Base-by-base conservation (phyloP, 2,888 invertebrate genomes). In the Spilosoma lubricipeda region DNA sequence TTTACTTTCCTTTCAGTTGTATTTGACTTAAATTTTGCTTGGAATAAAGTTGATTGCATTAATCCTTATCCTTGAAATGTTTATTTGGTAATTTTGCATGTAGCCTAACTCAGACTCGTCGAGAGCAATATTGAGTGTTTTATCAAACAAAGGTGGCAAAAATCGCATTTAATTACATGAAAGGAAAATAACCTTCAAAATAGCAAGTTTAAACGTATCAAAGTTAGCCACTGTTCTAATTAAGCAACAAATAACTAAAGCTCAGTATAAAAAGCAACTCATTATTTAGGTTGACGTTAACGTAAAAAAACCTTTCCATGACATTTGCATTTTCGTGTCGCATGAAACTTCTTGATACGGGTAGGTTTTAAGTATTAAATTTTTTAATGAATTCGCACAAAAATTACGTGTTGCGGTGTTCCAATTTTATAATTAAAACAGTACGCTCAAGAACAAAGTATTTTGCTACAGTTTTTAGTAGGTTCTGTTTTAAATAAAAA, bases 261-360 rank as follows among this genome's bases (percentile, higher is more conserved):
- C 77, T 76, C 39, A 23, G 39, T 70, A 73, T 74, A 87, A 89
- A 90, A 90, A 90, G 82, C 70, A 71, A 76, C 87, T 85, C 90
- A 90, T 91, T 91, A 92, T 89, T 90, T 87, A 89, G 88, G 85
- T 87, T 90, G 93, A 92, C 93, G 93, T 90, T 86, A 87, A 92
- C 93, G 93, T 90, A 86, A 87, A 89, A 91, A 90, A 92, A 93
- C 91, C 82, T 87, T 85, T 86, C 80, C 65, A 71, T 71, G 82
- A 83, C 78, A 94, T 95, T 94, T 90, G 93, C 94, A 94, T 94
- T 93, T 94, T 92, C 94, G 94, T 95, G 94, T 91, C 72, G 87
- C 94, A 95, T 94, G 94, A 93, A 94, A 92, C 89, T 82, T 82
- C 80, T 87, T 87, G 90, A 92, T 91, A 91, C 89, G 88, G 87